Evolutionary conservation across 23 tunicate species (phyloP), one percentile per base, ranked within the genome.

Genomic region (Trididemnum nubilum): DNA sequence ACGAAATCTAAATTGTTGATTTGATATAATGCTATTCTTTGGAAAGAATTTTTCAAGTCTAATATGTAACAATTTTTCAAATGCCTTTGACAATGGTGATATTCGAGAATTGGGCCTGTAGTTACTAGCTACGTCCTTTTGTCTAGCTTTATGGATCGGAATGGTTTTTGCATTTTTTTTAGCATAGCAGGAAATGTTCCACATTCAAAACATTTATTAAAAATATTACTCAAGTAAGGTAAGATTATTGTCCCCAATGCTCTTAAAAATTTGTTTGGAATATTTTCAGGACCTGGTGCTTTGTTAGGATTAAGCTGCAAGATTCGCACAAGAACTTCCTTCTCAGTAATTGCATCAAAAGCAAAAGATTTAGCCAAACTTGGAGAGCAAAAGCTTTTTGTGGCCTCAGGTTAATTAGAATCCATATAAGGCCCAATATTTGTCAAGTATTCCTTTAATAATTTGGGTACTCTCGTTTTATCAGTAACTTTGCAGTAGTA

Each of bases 51-150:
- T 30, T 9, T 28, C 22, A 2, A 65, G 40, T 35, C 73, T 36
- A 19, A n/a, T 63, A 37, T 64, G 58, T 2, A 80, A 1, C 26
- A 64, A 26, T 65, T 80, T 80, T 64, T 80, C 84, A 36, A 80
- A 80, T 38, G 65, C 75, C 31, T 63, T 64, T 36, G 84, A 27
- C 57, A 80, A 33, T 30, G 74, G 40, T 21, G 84, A 65, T 2
- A 80, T 59, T 21, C 64, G 36, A 23, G 74, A 80, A 64, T 64
- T 80, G 1, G 74, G 84, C 0, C 84, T 65, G 33, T 80, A 80
- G 35, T 80, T 80, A n/a, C 33, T 35, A 19, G 21, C 79, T 35
- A 33, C 51, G 22, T 18, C 24, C 44, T 76, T 76, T 57, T 38
- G 4, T 44, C 75, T 51, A 65, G 84, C 1, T 80, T 80, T 80